Evolutionary conservation across 2,888 invertebrate species (phyloP), one percentile per base, ranked within the genome.

Genomic region (Bombylius discolor): DNA sequence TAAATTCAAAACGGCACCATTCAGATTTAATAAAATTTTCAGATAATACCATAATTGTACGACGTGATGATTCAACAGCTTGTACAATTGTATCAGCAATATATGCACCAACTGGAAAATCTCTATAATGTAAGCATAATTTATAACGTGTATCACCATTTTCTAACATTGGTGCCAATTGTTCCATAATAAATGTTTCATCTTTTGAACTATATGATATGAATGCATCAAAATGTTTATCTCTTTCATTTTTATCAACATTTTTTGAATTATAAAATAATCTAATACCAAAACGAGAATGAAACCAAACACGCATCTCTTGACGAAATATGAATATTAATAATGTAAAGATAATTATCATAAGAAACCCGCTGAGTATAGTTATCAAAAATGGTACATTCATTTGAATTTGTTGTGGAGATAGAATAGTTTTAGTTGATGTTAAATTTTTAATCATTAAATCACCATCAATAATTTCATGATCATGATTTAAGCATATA

Each of bases 1-100:
- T 92, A 74, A 96, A 94, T 76, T 97, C 96, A 72, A 93, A 90
- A 64, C 89, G 82, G 68, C 89, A 87, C 96, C 96, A 97, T 76
- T 96, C 95, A 70, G 90, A 90, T 74, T 90, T 87, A 63, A 96
- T 81, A 76, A 95, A 97, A 77, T 91, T 89, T 73, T 89, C 88
- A n/a, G 94, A 92, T 62, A 97, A 76, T 59, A 96, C 87, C 69
- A 96, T 84, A 61, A 97, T 87, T 53, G 95, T 93, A 66, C 93
- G 81, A 60, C 90, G 83, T 39, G 92, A 91, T 54, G 89, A 87
- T 69, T 94, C 92, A 52, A 95, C 90, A 32, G 93, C 92, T 71
- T 91, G 89, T 63, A 90, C 86, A 61, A 97, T 91, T 55, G 94
- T 93, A 71, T 96, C 95, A 50, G 90, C 88, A 50, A 95, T 87